Evolutionary conservation across 2,113 vertebrate genomes (phyloP).

Genomic region (Cyprinodon tularosa): DNA sequence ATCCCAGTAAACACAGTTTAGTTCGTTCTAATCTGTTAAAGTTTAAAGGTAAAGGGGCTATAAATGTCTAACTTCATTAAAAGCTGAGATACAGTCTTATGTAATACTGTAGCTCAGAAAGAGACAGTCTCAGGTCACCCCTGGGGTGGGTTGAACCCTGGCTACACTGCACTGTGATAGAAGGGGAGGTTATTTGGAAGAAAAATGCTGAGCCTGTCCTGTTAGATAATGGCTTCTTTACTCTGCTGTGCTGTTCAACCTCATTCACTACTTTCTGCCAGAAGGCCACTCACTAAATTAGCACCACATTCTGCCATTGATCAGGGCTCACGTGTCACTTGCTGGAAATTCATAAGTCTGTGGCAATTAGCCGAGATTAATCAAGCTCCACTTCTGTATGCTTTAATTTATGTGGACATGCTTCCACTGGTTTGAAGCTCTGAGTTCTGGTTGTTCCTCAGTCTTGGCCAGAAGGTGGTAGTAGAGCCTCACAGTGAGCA

Average conservation of each 20-base stretch:
- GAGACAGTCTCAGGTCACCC: slow-evolving; percentile 59
- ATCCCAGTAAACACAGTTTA: not conserved
- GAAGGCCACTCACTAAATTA: slow-evolving; percentile 69
- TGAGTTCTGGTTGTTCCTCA: not conserved
- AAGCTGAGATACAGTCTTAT: slow-evolving; percentile 38
- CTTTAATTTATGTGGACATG: not conserved
- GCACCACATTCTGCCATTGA: slow-evolving; percentile 45
- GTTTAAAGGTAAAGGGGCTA: not conserved
- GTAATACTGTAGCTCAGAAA: slow-evolving; percentile 40
- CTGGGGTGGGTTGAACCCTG: slow-evolving; percentile 27
- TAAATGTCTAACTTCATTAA: not conserved
- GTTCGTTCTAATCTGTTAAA: not conserved
- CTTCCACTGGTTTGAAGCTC: not conserved
- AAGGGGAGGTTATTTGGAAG: slow-evolving; percentile 27
- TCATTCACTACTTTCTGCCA: slow-evolving; percentile 58
- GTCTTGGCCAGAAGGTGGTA: slow-evolving; percentile 63
- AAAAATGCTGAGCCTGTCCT: slow-evolving; percentile 54
- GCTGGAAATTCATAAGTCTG: slow-evolving; percentile 15
- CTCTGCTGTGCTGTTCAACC: slow-evolving; percentile 58
- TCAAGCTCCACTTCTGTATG: not conserved
- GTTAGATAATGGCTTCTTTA: slow-evolving; percentile 57
- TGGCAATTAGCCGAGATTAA: not conserved
- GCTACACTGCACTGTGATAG: slow-evolving; percentile 4
- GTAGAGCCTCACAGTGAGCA: slow-evolving; percentile 30
- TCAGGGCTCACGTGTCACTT: slow-evolving; percentile 37